A percentile compares a stretch with the other conserved stretches of the same genome.
phyloP scores from a whole-genome alignment of 2,113 vertebrate species.

The Nycticorax nycticorax region DNA sequence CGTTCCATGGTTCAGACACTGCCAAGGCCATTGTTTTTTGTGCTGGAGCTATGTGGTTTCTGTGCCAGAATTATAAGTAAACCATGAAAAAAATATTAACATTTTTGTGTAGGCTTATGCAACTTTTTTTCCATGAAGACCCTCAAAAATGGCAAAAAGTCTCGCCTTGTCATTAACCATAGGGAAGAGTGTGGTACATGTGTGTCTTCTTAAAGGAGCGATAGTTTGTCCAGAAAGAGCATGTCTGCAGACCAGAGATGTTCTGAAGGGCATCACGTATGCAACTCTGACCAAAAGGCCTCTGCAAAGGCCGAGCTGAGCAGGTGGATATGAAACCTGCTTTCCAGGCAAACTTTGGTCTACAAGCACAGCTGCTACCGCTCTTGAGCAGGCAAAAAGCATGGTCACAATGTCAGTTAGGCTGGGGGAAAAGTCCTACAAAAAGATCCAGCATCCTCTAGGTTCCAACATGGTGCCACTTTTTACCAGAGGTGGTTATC shows the following conservation, averaged over 20 bases:
- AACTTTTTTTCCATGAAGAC: slow-evolving; percentile 47
- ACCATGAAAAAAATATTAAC: slow-evolving; percentile 22
- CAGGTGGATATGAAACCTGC: background rate
- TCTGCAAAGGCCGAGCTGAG: background rate
- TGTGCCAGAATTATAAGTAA: slow-evolving; percentile 14
- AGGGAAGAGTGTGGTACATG: background rate
- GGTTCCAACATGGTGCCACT: accelerated
- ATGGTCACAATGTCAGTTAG: background rate
- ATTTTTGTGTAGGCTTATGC: slow-evolving; percentile 2
- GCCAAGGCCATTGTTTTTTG: slow-evolving; percentile 52
- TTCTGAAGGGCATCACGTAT: background rate
- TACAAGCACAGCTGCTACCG: background rate
- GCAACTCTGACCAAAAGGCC: background rate
- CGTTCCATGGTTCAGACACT: background rate
- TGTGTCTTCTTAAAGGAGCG: background rate
- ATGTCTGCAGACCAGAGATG: background rate
- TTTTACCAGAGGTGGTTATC: background rate
- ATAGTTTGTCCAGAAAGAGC: background rate
- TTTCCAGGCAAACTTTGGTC: background rate
- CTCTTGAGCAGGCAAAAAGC: background rate
- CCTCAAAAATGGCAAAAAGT: slow-evolving; percentile 22
- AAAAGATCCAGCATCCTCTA: background rate
- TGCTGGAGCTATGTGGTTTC: slow-evolving; percentile 15
- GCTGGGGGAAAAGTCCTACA: background rate
- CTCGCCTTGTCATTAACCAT: background rate